Percentiles rank a stretch among this genome's conserved stretches.
phyloP scores from a whole-genome alignment of 2,888 invertebrate genomes.

The Athalia circularis region DNA sequence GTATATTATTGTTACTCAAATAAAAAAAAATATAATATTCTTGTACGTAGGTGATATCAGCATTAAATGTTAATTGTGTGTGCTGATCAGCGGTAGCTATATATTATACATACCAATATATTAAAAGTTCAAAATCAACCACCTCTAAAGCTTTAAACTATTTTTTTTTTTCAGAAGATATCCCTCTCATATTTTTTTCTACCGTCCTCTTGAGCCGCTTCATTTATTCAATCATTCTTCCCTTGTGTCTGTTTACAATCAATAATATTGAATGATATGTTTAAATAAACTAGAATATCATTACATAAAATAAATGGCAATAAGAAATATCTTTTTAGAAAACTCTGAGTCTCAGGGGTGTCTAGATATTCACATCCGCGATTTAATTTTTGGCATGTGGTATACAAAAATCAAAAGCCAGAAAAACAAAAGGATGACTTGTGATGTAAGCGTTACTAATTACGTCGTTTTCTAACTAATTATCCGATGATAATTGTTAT shows the following conservation, averaged over 20 bases:
- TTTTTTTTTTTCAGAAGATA: background rate
- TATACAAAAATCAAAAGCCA: background rate
- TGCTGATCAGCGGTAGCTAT: background rate
- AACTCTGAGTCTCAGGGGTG: background rate
- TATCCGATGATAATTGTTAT: slow-evolving; percentile 12
- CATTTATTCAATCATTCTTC: background rate
- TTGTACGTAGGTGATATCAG: slow-evolving; percentile 17
- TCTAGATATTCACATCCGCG: slow-evolving; percentile 2
- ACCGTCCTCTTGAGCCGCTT: background rate
- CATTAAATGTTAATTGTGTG: background rate
- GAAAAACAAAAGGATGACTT: background rate
- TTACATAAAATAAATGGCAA: background rate
- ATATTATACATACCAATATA: background rate
- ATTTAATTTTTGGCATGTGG: background rate
- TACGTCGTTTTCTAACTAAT: slow-evolving; percentile 14
- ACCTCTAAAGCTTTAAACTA: slow-evolving; percentile 1
- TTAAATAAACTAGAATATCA: too few relatives aligned
- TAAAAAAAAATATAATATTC: slow-evolving; percentile 28
- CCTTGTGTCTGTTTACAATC: too few relatives aligned
- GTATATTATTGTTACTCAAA: slow-evolving; percentile 19
- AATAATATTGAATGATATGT: too few relatives aligned
- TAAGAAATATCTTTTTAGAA: slow-evolving; percentile 8
- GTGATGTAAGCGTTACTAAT: background rate
- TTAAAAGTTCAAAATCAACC: slow-evolving; percentile 15
- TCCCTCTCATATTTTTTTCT: background rate